Evolutionary conservation across 2,113 vertebrate genomes (phyloP), one percentile per base, ranked within the genome.

Genomic region (Heteronetta atricapilla): DNA sequence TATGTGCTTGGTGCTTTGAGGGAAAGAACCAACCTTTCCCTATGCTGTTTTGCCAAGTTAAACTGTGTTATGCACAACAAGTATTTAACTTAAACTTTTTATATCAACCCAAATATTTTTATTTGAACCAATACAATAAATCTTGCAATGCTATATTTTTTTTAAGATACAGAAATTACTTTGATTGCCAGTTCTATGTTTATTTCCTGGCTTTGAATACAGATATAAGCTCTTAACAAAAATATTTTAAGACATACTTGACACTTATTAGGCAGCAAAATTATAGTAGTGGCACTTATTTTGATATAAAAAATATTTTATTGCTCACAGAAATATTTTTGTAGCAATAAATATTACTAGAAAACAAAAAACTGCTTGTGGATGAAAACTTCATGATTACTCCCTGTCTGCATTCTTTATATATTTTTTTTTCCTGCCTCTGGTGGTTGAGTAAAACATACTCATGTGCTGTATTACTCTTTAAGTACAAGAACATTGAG

Each of bases 11-110:
- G 77, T 89, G 83, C 77, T 93, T 79, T 90, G 92, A 95, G 90
- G 66, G 62, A 66, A 88, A 50, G 56, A 82, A 94, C 75, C 68
- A 89, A 88, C 66, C 3, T 87, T 94, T 86, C 76, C 20, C 77
- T 82, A 1, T 93, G 80, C 73, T 90, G 34, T 84, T 90, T 90
- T 87, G 94, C 92, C 93, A 95, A 96, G 81, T 94, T 78, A 86
- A 97, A 96, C 78, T 95, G 91, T 55, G 78, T 74, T 64, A 46
- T 12, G 36, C 73, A 77, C 79, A 89, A 23, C 26, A 80, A 91
- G 6, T 74, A 38, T 74, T 34, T 90, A 90, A 90, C 42, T 93
- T 77, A 78, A 88, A 93, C 59, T 48, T 96, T 94, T 95, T 82
- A 86, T 26, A 76, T 95, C 81, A 87, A 86, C 13, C 9, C 76